These are phyloP conservation scores for Vultur gryphus DNA, from an alignment of 2,797 vertebrate genomes.

Conservation along the genomic window DNA sequence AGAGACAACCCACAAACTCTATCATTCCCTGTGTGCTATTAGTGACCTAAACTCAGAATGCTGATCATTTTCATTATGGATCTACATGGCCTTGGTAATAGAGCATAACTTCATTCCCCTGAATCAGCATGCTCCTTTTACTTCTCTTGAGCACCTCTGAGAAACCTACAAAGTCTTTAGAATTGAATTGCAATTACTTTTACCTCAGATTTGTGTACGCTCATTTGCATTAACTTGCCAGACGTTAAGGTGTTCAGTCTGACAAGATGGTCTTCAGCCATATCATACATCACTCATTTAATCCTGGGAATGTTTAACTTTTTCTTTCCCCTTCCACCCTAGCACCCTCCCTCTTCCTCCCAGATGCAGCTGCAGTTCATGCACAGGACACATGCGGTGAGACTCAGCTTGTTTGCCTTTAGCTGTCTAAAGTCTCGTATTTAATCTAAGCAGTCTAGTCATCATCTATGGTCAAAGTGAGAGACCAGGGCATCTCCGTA, in stretches of 20 bases:
- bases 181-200: neutral
- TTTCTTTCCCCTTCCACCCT: slow-evolving; percentile 66
- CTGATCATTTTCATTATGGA: neutral
- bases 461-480: neutral
- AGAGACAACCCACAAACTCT: neutral
- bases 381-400: slow-evolving; percentile 61
- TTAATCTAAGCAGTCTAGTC: slow-evolving; percentile 22
- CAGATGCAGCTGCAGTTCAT: slow-evolving; percentile 67
- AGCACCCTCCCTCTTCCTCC: slow-evolving; percentile 67
- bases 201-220: neutral
- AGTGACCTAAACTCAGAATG: neutral
- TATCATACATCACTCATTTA: neutral
- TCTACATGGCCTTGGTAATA: neutral
- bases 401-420: slow-evolving; percentile 59
- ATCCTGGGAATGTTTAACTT: slow-evolving; percentile 41
- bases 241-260: neutral
- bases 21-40: neutral
- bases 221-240: neutral
- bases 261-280: neutral
- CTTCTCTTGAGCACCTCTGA: neutral
- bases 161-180: neutral
- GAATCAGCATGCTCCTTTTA: neutral
- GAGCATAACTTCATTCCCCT: neutral
- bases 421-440: slow-evolving; percentile 64
- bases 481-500: neutral